phyloP scores from a whole-genome alignment of 2,797 vertebrate species.

The Lycodopsis pacificus region DNA sequence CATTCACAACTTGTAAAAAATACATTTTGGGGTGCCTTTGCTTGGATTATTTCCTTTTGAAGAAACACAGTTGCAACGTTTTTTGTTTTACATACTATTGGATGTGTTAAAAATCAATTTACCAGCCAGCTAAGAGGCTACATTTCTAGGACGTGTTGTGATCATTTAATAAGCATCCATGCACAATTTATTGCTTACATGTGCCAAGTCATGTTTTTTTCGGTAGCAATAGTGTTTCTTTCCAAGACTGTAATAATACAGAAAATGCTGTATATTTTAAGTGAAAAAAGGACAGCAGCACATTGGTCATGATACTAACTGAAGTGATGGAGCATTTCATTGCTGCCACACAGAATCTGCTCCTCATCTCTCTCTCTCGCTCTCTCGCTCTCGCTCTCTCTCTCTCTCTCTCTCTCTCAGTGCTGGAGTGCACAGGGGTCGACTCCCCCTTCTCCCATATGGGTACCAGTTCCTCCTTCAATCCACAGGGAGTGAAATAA shows the following conservation, averaged over 20 bases:
- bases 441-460: conserved; percentile 35
- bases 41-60: neutral
- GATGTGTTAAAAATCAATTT: conserved; percentile 30
- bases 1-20: neutral
- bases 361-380: conserved; percentile 68
- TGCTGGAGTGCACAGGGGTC: conserved; percentile 42
- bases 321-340: conserved; percentile 49
- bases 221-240: neutral
- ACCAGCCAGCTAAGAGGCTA: conserved; percentile 2
- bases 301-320: conserved; percentile 35
- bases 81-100: neutral
- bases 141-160: conserved; percentile 43
- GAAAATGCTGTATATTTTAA: conserved; percentile 29
- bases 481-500: conserved; percentile 45
- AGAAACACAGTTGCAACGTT: neutral
- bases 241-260: conserved; percentile 15
- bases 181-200: conserved; percentile 53
- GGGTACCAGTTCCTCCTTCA: conserved; percentile 14
- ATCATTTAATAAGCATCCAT: conserved; percentile 64
- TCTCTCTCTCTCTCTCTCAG: conserved; percentile 72
- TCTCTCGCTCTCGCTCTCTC: conserved; percentile 70
- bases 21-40: neutral
- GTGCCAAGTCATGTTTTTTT: conserved; percentile 55
- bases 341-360: conserved; percentile 73
- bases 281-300: conserved; percentile 34